Base-by-base conservation (phyloP, 2,113 vertebrate species). In the Muscicapa adusta region DNA sequence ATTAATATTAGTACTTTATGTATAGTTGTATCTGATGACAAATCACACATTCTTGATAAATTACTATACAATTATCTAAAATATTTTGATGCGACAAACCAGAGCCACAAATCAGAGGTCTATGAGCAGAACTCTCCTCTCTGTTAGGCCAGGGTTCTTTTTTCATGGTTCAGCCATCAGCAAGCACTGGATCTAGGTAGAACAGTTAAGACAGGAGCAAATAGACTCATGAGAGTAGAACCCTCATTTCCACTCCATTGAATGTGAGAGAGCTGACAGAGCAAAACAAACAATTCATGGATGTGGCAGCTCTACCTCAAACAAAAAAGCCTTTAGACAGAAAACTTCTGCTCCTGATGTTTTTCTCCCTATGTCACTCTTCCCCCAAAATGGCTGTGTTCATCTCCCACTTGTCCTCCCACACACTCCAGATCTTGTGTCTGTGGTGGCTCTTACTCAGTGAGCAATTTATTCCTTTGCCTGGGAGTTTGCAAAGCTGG, bases 371-470 rank as follows among this genome's bases (percentile, higher is more conserved):
- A 9, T 84, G 75, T 65, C 79, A 67, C n/a, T 90, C 36, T 70
- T 82, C 45, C 57, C 71, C 75, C 63, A 45, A 42, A 91, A 62
- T 63, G 63, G 16, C 43, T 84, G 13, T 33, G 43, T 74, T 90
- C 48, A 42, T 71, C 88, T 92, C 79, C 77, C 74, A 7, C 57
- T 82, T 84, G 68, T 92, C 76, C 86, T 94, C 88, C 91, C 78
- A 93, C 91, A 28, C 34, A 5, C 34, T 70, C 28, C 22, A n/a
- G 84, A 31, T 62, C 75, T 79, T 80, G 23, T 83, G 79, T 76
- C 56, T 94, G 76, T 77, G 84, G 72, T 88, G 85, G 84, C 78
- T 93, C 78, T 91, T 95, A 78, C 86, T 91, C 91, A 71, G 62
- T 93, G 56, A 85, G 47, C 43, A 86, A 76, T 90, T 88, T 71